Base-by-base conservation (phyloP, 2,797 vertebrate genomes). In the Hemibagrus guttatus region DNA sequence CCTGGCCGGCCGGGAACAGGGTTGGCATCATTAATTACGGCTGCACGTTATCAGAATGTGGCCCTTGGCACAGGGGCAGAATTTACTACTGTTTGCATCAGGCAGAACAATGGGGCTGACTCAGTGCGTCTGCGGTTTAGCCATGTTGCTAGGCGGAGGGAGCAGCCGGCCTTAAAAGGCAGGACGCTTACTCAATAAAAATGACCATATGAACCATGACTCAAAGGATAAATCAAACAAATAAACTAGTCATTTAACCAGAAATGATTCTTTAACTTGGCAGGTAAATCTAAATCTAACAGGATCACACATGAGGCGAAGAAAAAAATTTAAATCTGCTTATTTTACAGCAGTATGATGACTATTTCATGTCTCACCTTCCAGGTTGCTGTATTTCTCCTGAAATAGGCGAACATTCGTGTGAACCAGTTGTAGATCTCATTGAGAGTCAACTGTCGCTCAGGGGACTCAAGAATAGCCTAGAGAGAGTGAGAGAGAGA, bases 351-450 rank as follows among this genome's bases (percentile, higher is more conserved):
- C 7, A 12, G 0, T 28, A n/a, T 46, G 26, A 66, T 31, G 17
- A 11, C 35, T 26, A 1, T 21, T 66, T 52, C 2, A 63, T 31
- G 64, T 14, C 71, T 59, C 39, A 99, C 98, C 98, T 99, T 99
- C 98, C 98, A 99, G 90, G 98, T 99, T 91, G 98, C 98, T 12
- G 98, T 99, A 95, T 99, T 99, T 95, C 98, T 97, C 94, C 98
- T 97, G 95, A 99, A 99, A 93, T 99, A 99, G 93, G 98, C 98
- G 80, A 99, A 99, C 97, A 98, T 99, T 94, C 98, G 95, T 35
- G 98, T 99, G 96, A 99, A 99, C 98, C 98, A 99, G 95, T 99
- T 99, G 92, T 99, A 99, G 94, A 99, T 99, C 93, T 99, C 98
- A 28, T 99, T 99, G 93, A 99, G 95, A 86, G 98, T 99, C 95